These are phyloP conservation scores for Melanostoma scalare DNA, from an alignment of 2,888 invertebrate species.

Conservation along the genomic window DNA sequence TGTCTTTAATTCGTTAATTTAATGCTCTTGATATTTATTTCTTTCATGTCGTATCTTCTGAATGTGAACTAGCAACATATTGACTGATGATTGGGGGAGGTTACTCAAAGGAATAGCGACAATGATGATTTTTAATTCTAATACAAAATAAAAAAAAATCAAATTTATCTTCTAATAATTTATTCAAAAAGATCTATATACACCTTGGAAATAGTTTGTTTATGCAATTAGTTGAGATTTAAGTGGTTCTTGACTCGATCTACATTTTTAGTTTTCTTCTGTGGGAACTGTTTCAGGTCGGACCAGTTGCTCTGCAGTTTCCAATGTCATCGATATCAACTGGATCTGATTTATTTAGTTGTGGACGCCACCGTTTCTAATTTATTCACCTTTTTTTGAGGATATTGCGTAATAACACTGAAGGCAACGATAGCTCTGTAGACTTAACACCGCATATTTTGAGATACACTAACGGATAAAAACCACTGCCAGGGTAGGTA, in stretches of 20 bases:
- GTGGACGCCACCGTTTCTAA: too few relatives aligned
- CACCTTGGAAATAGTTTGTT: not conserved
- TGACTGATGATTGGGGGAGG: slow-evolving; percentile 29
- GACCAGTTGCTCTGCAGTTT: too few relatives aligned
- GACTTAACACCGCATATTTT: too few relatives aligned
- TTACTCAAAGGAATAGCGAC: slow-evolving; percentile 14
- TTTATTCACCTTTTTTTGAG: too few relatives aligned
- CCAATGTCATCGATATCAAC: too few relatives aligned
- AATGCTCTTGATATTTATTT: slow-evolving; percentile 53
- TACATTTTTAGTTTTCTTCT: not conserved
- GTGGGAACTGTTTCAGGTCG: not conserved
- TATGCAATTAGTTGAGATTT: not conserved
- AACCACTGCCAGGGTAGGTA: too few relatives aligned
- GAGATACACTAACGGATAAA: too few relatives aligned
- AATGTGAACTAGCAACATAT: slow-evolving; percentile 17
- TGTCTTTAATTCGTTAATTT: slow-evolving; percentile 61
- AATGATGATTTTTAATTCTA: slow-evolving; percentile 22
- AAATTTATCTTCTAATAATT: slow-evolving; percentile 27
- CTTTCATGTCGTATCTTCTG: slow-evolving; percentile 41
- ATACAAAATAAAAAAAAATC: not conserved
- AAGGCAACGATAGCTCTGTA: too few relatives aligned
- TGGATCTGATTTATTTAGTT: too few relatives aligned
- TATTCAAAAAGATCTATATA: not conserved
- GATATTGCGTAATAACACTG: too few relatives aligned
- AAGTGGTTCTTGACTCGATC: not conserved